Evolutionary conservation across 2,888 invertebrate species (phyloP).

Genomic region (Morpho achilles): DNA sequence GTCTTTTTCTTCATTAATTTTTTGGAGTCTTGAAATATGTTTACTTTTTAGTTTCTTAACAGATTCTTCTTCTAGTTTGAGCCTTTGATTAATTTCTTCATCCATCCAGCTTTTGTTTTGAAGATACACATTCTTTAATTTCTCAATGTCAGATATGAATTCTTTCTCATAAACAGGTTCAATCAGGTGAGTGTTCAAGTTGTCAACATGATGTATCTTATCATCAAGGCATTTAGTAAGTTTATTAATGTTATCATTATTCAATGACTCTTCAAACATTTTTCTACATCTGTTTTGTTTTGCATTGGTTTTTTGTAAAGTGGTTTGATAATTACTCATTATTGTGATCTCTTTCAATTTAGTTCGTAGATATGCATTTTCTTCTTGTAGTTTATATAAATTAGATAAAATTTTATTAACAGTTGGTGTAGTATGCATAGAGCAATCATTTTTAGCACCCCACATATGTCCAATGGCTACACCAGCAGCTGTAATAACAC

Average conservation of each 20-base stretch:
- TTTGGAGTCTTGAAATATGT: constrained; percentile 29
- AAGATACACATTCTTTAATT: constrained; percentile 56
- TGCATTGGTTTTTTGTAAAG: constrained; percentile 39
- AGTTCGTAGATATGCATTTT: constrained; percentile 63
- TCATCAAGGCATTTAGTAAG: constrained; percentile 60
- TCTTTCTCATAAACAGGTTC: constrained; percentile 53
- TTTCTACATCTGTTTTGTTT: constrained; percentile 63
- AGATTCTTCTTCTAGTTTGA: constrained; percentile 42
- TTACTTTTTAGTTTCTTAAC: constrained; percentile 37
- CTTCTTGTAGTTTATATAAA: constrained; percentile 71
- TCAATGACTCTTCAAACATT: constrained; percentile 63
- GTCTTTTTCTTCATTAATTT: constrained; percentile 38
- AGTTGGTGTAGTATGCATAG: constrained; percentile 52
- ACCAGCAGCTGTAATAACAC: constrained; percentile 71
- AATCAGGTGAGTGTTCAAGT: constrained; percentile 34
- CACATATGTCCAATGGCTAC: constrained; percentile 75
- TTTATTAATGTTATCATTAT: constrained; percentile 47
- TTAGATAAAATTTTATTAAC: constrained; percentile 71
- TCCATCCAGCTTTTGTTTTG: constrained; percentile 67
- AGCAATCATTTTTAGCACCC: constrained; percentile 69
- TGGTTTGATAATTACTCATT: constrained; percentile 42
- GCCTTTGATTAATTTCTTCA: constrained; percentile 51
- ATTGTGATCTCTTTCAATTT: constrained; percentile 63
- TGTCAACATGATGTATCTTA: constrained; percentile 35
- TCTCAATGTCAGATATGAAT: constrained; percentile 51